A percentile compares a stretch with the other conserved stretches of the same genome.
Evolutionary conservation across 1,140 invertebrate genomes (phyloP).

Genomic region (Trichoplusia ni): DNA sequence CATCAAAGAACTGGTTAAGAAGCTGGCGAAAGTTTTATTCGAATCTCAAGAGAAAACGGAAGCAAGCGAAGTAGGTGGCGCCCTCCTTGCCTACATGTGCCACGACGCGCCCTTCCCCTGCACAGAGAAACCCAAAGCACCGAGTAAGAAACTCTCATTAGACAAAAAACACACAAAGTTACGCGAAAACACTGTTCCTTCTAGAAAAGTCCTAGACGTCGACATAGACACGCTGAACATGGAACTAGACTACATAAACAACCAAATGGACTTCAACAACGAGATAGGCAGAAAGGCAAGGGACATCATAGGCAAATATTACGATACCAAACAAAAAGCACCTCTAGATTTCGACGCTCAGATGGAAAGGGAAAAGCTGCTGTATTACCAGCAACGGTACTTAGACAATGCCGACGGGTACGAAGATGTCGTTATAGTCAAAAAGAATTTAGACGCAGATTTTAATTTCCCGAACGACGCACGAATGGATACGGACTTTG

Average conservation of each 20-base stretch:
- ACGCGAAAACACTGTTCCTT: constrained; percentile 35
- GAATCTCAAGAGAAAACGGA: constrained; percentile 85
- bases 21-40: constrained; percentile 84
- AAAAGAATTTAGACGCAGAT: constrained; percentile 79
- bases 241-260: constrained; percentile 75
- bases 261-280: constrained; percentile 73
- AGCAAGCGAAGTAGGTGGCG: constrained; percentile 89
- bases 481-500: constrained; percentile 68
- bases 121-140: constrained; percentile 55
- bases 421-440: constrained; percentile 78
- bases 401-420: constrained; percentile 76
- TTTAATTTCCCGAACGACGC: constrained; percentile 80
- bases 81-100: constrained; percentile 91
- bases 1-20: constrained; percentile 85
- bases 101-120: constrained; percentile 91
- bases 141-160: constrained; percentile 44
- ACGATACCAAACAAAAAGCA: constrained; percentile 58
- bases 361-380: constrained; percentile 79
- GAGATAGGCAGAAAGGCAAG: constrained; percentile 71
- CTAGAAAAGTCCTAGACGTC: constrained; percentile 60
- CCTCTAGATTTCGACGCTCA: constrained; percentile 76
- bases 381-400: constrained; percentile 79
- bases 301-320: constrained; percentile 71
- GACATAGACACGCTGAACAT: constrained; percentile 72
- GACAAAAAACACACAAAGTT: constrained; percentile 53